A percentile compares a stretch with the other conserved stretches of the same genome.
Conservation (phyloP, 2,113 vertebrate species). For the Mystacornis crossleyi region DNA sequence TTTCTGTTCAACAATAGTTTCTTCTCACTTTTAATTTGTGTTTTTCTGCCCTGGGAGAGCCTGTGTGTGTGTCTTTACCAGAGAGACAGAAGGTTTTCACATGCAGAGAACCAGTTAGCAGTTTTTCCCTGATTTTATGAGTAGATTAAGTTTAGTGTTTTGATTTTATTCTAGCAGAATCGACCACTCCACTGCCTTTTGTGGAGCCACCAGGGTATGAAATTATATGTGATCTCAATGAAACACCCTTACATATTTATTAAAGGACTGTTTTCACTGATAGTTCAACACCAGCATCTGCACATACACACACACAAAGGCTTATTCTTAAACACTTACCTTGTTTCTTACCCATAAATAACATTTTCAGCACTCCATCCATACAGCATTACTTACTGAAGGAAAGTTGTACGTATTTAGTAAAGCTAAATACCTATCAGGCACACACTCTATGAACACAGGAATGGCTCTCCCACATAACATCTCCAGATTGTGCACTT, state of each 20-base stretch:
- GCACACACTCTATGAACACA: not conserved
- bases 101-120: not conserved
- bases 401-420: accelerated
- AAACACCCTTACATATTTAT: not conserved
- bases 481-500: constrained; percentile 25
- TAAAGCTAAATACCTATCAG: not conserved
- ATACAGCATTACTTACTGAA: not conserved
- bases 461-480: not conserved
- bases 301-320: not conserved
- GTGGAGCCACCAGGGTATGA: not conserved
- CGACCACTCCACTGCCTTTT: not conserved
- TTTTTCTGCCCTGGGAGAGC: not conserved
- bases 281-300: not conserved
- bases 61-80: not conserved
- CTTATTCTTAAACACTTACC: not conserved
- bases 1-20: not conserved
- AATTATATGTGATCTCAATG: not conserved
- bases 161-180: not conserved
- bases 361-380: not conserved
- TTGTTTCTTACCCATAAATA: not conserved
- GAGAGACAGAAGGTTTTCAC: not conserved
- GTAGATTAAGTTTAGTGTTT: not conserved
- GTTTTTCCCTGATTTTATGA: not conserved
- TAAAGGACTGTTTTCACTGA: not conserved
- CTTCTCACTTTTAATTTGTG: not conserved